Conservation (phyloP, 2,888 invertebrate genomes). For the Periphyllus acericola region DNA sequence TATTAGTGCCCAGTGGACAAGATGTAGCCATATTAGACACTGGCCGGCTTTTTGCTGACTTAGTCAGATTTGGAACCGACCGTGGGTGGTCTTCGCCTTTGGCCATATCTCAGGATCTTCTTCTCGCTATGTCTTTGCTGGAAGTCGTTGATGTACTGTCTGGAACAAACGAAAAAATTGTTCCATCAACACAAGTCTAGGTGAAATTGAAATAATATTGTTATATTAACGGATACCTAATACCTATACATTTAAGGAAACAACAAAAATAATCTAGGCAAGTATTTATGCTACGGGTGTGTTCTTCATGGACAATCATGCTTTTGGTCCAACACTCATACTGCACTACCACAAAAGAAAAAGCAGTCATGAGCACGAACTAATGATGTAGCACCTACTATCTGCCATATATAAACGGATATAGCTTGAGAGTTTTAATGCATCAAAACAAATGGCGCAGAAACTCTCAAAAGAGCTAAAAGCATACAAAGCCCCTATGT, state of each 20-base stretch:
- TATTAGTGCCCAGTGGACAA: slow-evolving; percentile 54
- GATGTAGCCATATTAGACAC: slow-evolving; percentile 44
- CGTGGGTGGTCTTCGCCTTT: slow-evolving; percentile 62
- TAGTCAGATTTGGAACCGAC: slow-evolving; percentile 53
- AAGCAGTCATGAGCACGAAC: too few species aligned
- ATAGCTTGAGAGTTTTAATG: too few species aligned
- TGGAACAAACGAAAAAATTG: neutral
- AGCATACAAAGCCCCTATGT: too few species aligned
- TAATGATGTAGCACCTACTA: too few species aligned
- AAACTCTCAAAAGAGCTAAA: too few species aligned
- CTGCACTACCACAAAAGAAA: too few species aligned
- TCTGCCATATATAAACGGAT: too few species aligned
- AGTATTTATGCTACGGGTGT: neutral
- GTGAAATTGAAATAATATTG: neutral
- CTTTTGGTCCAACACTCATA: too few species aligned
- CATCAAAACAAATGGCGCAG: too few species aligned
- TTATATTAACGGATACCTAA: neutral
- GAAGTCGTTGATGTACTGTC: slow-evolving; percentile 38
- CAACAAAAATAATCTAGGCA: neutral
- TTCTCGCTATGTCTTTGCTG: slow-evolving; percentile 61
- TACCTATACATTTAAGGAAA: neutral
- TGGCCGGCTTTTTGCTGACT: slow-evolving; percentile 42
- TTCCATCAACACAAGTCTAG: neutral
- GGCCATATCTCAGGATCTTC: slow-evolving; percentile 63
- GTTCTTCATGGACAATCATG: too few species aligned